A percentile compares a stretch with the other conserved stretches of the same genome.
phyloP scores from a whole-genome alignment of 2,888 invertebrate species.

The Platycnemis pennipes region DNA sequence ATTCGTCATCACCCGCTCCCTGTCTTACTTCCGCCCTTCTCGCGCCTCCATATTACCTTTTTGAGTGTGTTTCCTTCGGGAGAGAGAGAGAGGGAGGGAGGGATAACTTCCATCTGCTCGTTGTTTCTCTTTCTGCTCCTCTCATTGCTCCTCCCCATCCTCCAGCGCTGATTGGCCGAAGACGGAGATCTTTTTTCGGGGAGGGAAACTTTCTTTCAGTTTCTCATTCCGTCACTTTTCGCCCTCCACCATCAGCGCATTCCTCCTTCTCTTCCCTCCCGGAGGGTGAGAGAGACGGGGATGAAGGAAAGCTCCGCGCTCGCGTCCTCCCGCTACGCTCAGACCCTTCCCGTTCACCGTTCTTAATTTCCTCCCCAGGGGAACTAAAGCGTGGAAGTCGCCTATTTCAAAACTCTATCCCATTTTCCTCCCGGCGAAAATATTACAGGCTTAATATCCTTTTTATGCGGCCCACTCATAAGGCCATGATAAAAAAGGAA shows the following conservation, averaged over 20 bases:
- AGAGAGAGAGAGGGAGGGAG: too few relatives aligned
- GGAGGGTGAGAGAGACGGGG: too few relatives aligned
- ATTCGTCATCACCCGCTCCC: background rate
- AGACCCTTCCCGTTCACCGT: background rate
- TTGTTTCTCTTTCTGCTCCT: slow-evolving; percentile 3
- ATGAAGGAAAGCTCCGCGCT: background rate
- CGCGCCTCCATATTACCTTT: background rate
- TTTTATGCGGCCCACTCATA: slow-evolving; percentile 7
- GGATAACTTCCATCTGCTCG: background rate
- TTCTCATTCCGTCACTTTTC: background rate
- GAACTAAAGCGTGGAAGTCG: background rate
- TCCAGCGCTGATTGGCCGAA: background rate
- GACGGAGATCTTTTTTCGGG: background rate
- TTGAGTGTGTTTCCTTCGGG: background rate
- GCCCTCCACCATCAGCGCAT: background rate
- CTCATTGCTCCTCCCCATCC: background rate
- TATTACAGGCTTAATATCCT: slow-evolving; percentile 46
- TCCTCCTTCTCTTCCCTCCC: background rate
- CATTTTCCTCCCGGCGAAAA: slow-evolving; percentile 16
- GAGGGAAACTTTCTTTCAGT: background rate
- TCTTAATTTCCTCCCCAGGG: slow-evolving; percentile 43
- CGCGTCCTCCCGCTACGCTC: background rate
- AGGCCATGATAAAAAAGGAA: background rate
- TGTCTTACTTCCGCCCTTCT: background rate
- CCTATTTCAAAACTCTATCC: background rate